These are phyloP conservation scores for Drosophila mauritiana DNA, from an alignment of 1,140 invertebrate species.

Conservation along the genomic window DNA sequence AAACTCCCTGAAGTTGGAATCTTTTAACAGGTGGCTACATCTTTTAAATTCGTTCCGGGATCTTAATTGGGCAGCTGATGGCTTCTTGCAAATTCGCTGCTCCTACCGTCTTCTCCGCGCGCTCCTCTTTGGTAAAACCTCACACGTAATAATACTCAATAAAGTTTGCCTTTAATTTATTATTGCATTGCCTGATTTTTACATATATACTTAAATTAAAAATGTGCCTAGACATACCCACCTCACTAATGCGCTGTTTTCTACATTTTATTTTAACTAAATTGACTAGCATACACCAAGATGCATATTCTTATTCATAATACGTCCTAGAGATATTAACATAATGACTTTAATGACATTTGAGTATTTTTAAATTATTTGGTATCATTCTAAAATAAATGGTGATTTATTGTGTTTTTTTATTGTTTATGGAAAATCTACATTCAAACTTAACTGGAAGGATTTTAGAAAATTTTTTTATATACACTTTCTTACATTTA, in stretches of 20 bases:
- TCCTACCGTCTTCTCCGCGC: no score
- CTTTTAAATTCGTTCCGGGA: no score
- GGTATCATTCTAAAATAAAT: not conserved
- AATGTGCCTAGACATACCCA: conserved; percentile 36
- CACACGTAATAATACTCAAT: not conserved
- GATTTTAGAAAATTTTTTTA: conserved; percentile 1
- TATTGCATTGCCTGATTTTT: conserved; percentile 52
- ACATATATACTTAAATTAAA: conserved; percentile 38
- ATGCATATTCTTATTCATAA: conserved; percentile 12
- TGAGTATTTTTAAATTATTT: conserved; percentile 40
- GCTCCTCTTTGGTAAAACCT: no score
- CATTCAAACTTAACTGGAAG: conserved; percentile 20
- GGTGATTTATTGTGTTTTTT: not conserved
- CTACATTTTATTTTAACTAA: conserved; percentile 46
- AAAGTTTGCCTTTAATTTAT: conserved; percentile 37
- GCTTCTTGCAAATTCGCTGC: no score
- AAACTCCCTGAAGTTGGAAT: no score
- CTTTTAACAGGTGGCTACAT: no score
- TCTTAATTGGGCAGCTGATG: no score
- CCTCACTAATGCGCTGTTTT: conserved; percentile 11
- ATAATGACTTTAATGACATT: conserved; percentile 14
- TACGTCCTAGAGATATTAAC: conserved; percentile 24
- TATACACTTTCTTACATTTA: conserved; percentile 9
- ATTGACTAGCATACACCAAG: conserved; percentile 50
- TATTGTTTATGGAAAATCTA: conserved; percentile 1